These are phyloP conservation scores for Strigamia maritima DNA, from an alignment of 2,888 invertebrate genomes.

Conservation along the genomic window DNA sequence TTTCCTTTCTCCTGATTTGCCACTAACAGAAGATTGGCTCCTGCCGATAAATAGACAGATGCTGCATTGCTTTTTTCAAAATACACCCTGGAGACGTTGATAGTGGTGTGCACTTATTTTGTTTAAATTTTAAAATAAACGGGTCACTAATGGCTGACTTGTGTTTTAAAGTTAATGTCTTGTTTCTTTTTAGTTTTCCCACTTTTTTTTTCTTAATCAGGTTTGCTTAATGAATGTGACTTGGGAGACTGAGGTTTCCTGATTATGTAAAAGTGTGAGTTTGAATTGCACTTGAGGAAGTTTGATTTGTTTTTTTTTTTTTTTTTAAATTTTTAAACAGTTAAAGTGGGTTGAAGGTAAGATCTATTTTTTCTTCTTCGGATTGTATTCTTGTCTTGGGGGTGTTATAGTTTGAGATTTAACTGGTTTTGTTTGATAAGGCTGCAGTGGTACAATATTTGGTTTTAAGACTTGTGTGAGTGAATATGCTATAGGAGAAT, in stretches of 20 bases:
- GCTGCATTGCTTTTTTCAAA: background rate
- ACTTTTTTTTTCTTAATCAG: slow-evolving; percentile 2
- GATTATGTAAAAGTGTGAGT: background rate
- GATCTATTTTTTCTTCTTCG: too few relatives aligned
- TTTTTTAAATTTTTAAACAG: background rate
- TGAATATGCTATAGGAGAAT: too few relatives aligned
- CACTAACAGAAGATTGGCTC: background rate
- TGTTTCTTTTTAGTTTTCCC: background rate
- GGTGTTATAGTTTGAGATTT: too few relatives aligned
- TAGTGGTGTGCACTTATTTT: background rate
- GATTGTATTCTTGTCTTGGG: too few relatives aligned
- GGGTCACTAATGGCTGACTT: background rate
- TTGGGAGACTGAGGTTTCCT: slow-evolving; percentile 6
- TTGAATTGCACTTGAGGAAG: background rate
- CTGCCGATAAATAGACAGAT: slow-evolving; percentile 11
- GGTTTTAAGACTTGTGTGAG: too few relatives aligned
- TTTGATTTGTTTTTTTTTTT: background rate
- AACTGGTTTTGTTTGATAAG: too few relatives aligned
- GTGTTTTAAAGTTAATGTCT: background rate
- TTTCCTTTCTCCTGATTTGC: background rate
- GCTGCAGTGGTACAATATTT: too few relatives aligned
- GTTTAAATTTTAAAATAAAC: background rate
- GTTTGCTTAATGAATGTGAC: slow-evolving; percentile 13
- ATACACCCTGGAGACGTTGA: background rate
- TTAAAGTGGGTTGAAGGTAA: too few relatives aligned